These are phyloP conservation scores for Venustaconcha ellipsiformis DNA, from an alignment of 1,140 invertebrate species.

Conservation along the genomic window DNA sequence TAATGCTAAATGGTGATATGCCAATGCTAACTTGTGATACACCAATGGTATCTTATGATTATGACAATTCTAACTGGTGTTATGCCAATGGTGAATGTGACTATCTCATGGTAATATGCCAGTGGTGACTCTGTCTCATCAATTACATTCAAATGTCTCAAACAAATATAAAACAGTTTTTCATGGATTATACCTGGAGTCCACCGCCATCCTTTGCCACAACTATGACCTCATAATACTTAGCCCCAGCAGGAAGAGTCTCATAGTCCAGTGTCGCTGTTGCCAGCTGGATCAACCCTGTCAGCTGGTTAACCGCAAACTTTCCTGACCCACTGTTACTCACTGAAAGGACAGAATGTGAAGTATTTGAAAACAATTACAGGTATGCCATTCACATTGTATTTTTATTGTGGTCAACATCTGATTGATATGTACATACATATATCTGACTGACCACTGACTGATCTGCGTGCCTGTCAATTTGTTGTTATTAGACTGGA, in stretches of 20 bases:
- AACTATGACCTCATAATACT: slow-evolving; percentile 38
- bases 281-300: slow-evolving; percentile 37
- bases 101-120: too few species aligned
- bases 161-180: not conserved
- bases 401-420: too few species aligned
- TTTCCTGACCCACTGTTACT: slow-evolving; percentile 36
- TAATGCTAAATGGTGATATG: too few species aligned
- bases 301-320: slow-evolving; percentile 42
- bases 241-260: slow-evolving; percentile 20
- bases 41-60: too few species aligned
- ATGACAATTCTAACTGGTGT: too few species aligned
- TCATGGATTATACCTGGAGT: slow-evolving; percentile 11
- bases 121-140: too few species aligned
- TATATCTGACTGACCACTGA: not conserved
- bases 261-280: slow-evolving; percentile 45
- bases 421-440: too few species aligned
- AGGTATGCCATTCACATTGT: too few species aligned
- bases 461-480: not conserved
- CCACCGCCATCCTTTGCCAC: slow-evolving; percentile 40
- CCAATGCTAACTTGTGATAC: too few species aligned
- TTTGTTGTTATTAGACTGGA: too few species aligned
- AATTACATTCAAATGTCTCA: too few species aligned
- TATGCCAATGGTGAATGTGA: too few species aligned
- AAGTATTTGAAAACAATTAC: not conserved
- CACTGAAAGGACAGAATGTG: slow-evolving; percentile 29